Base-by-base conservation (phyloP, 2,888 invertebrate genomes). In the Amphimallon solstitiale region DNA sequence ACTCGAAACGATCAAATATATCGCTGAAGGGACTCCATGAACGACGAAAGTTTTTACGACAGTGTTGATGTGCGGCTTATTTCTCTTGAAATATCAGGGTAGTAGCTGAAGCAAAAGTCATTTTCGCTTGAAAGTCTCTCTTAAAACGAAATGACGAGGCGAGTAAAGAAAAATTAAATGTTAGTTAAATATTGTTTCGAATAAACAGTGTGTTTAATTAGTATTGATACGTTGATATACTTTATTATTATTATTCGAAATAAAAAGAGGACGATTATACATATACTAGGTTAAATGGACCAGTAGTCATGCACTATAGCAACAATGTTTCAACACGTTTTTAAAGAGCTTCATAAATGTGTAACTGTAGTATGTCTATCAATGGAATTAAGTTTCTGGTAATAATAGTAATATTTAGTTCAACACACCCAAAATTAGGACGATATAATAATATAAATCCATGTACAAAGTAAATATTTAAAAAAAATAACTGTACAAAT, bases 131-230 rank as follows among this genome's bases (percentile, higher is more conserved):
- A 12, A 56, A 43, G 23, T 56, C 23, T 19, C 29, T 56, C 23
- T 15, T n/a, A 56, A 56, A 43, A 23, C 23, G 29, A 12, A 23
- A 56, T 9, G 56, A 19, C 23, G 21, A 12, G 7, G 2, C 15
- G 21, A 43, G 23, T 40, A 56, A 56, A 56, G 29, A 56, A 23
- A 40, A 40, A 43, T 40, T 19, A n/a, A n/a, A 43, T 56, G 56
- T 14, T 56, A 56, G 43, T 43, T 56, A 40, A 43, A 23, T 29
- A 5, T 56, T 43, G 43, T 29, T 56, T 14, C 40, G 29, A 56
- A 56, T 43, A 56, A 56, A 56, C 56, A 23, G 21, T 23, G 56
- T 43, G 56, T 56, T 40, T 56, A 56, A 56, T 56, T 43, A 43
- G 40, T 43, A 23, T 43, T 14, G 56, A 56, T 43, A 43, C 43